Conservation (phyloP, 2,888 invertebrate species). For the Philereme vetulata region DNA sequence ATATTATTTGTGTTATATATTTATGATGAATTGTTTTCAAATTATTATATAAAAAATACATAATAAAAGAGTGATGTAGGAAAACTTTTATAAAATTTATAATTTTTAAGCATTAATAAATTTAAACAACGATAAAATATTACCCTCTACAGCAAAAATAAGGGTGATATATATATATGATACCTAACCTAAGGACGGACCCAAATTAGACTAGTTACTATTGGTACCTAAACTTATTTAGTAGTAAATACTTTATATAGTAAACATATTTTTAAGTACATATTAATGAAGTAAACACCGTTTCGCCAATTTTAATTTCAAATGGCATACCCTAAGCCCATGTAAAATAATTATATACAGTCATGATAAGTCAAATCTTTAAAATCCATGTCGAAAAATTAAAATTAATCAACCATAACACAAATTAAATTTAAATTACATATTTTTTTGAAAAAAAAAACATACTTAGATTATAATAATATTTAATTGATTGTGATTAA, state of each 20-base stretch:
- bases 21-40: not conserved
- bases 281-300: conserved; percentile 20
- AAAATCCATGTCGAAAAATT: conserved; percentile 14
- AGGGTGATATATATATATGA: too few relatives aligned
- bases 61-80: conserved; percentile 4
- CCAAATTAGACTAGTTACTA: conserved; percentile 50
- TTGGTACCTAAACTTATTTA: conserved; percentile 13
- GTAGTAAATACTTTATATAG: conserved; percentile 5
- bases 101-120: too few relatives aligned
- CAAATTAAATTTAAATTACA: conserved; percentile 21
- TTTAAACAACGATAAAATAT: not conserved
- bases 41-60: not conserved
- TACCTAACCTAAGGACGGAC: conserved; percentile 52
- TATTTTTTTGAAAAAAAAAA: conserved; percentile 25
- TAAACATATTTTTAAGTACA: conserved; percentile 1
- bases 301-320: conserved; percentile 26
- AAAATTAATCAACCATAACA: not conserved
- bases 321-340: conserved; percentile 33
- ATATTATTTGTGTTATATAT: not conserved
- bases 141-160: too few relatives aligned
- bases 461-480: not conserved
- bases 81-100: not conserved
- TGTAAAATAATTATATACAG: conserved; percentile 19
- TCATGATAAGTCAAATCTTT: conserved; percentile 18
- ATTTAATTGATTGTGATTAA: conserved; percentile 1